Evolutionary conservation across 1,140 invertebrate genomes (phyloP).

Genomic region (Drosophila littoralis): DNA sequence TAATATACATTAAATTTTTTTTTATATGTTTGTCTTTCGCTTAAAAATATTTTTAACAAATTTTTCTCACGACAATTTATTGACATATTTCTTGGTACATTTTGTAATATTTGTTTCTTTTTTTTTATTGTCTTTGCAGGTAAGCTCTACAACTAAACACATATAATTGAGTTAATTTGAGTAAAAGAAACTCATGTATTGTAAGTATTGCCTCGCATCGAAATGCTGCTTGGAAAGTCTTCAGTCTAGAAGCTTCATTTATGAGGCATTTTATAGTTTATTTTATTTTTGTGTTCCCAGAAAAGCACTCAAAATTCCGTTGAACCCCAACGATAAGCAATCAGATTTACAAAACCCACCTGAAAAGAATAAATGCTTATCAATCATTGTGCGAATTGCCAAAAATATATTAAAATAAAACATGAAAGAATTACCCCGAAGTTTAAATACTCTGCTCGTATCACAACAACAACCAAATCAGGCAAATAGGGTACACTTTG

Average conservation of each 20-base stretch:
- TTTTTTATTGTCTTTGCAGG: constrained; percentile 19
- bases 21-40: too few species aligned
- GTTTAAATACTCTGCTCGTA: constrained; percentile 1
- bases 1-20: neutral
- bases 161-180: neutral
- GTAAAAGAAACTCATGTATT: neutral
- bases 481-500: too few species aligned
- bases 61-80: neutral
- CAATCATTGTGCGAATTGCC: neutral
- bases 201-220: constrained; percentile 1
- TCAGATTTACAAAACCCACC: constrained; percentile 1
- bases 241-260: neutral
- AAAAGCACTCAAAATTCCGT: neutral
- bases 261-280: too few species aligned
- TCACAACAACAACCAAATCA: neutral
- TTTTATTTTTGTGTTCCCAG: constrained; percentile 1
- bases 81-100: too few species aligned
- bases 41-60: neutral
- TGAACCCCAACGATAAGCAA: constrained; percentile 11
- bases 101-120: constrained; percentile 1
- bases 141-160: neutral
- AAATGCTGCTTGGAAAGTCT: neutral
- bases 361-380: neutral
- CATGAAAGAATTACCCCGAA: neutral
- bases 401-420: neutral